Evolutionary conservation across 2,113 vertebrate species (phyloP), one percentile per base, ranked within the genome.

Genomic region (Tychaedon coryphoeus): DNA sequence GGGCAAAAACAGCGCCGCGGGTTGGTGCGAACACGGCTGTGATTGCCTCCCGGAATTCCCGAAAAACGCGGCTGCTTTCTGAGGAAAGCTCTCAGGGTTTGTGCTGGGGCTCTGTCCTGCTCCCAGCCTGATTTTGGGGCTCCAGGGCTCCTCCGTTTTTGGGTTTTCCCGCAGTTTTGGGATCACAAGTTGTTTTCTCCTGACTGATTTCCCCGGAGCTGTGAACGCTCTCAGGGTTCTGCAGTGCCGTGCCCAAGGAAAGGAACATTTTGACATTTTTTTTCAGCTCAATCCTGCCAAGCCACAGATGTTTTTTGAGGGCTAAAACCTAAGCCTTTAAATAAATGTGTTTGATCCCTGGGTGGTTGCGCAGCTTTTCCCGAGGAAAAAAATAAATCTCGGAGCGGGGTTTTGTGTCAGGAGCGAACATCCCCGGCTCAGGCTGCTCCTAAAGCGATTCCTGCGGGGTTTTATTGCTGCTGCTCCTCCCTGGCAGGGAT

Each of bases 251-350:
- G 71, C 58, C 61, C 58, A 28, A 5, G 5, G 62, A 29, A 53
- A 12, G 51, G 12, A 72, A 36, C 5, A 0, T 17, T 74, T 90
- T 51, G 60, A 51, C 25, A 9, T 3, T 28, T 19, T 73, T 90
- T 47, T 17, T 19, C 19, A 3, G 16, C 79, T 48, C 92, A 6
- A 0, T 36, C 8, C 77, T 92, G 96, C 91, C 91, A 93, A 94
- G 74, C 82, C 92, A 16, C 94, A 71, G 88, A 84, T 94, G 47
- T 50, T 81, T 89, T 91, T 54, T 34, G 48, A 93, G 80, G 77
- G 78, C 42, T 96, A 48, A 79, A 94, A 64, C 17, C 50, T 36
- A 73, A 96, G 88, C 88, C 58, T 88, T 94, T 75, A 90, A 95
- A 89, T 88, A 83, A 80, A 84, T 14, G 54, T 53, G 57, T 85